Evolutionary conservation across 2,797 vertebrate genomes (phyloP), one percentile per base, ranked within the genome.

Genomic region (Phrynocephalus forsythii): DNA sequence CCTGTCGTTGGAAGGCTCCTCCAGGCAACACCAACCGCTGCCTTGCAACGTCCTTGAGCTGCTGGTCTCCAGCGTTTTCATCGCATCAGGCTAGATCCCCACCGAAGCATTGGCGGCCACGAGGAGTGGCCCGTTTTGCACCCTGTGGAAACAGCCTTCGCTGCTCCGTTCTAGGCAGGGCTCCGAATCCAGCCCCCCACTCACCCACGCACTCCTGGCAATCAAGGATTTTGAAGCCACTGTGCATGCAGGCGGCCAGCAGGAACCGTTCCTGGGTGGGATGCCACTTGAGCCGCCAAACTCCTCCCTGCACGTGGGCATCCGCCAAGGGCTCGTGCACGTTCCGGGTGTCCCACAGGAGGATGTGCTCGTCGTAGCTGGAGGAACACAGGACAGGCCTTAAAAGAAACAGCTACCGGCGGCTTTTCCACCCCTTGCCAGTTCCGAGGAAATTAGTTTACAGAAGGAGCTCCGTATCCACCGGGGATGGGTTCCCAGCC

Each of bases 201-300:
- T 95, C 91, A 97, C 96, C 96, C 38, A 86, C 10, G 28, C 92
- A 92, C 3, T 87, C 86, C 0, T 89, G 92, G 94, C 98, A 98
- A 95, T 98, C 93, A 0, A 99, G 97, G 90, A 99, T 95, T 76
- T 97, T 98, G 92, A 99, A 98, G 86, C 98, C 98, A 0, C 97
- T 96, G 92, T 99, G 98, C 99, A 99, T 99, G 89, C 98, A 99
- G 71, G 99, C 98, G 0, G 98, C 98, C 89, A 99, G 85, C 84
- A 99, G 97, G 91, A 99, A 96, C n/a, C 98, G 94, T 2, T 96
- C 94, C 18, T 96, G 89, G 76, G 88, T 92, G 0, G 99, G 99
- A 77, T 99, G 98, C 99, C 99, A 99, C 95, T 98, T 99, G 22
- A 99, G 94, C 94, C 99, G 96, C 99, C 99, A 99, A 8, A 99